Evolutionary conservation across 1,140 invertebrate genomes (phyloP).

Genomic region (Drosophila subpulchrella): DNA sequence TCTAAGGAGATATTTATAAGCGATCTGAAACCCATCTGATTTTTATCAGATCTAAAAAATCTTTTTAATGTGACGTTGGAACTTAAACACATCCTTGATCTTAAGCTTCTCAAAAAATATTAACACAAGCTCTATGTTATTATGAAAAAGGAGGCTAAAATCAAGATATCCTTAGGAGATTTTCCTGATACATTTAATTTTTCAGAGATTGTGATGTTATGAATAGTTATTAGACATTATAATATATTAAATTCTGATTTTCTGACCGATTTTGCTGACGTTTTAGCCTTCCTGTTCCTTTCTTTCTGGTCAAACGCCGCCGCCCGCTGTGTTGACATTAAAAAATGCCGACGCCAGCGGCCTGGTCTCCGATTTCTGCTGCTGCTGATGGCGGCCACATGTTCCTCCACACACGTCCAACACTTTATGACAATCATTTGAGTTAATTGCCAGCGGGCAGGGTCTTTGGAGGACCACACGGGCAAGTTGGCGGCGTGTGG

Average conservation of each 20-base stretch:
- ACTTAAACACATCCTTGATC: too few species aligned
- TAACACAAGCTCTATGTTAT: too few species aligned
- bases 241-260: background rate
- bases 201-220: too few species aligned
- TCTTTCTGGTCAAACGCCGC: slow-evolving; percentile 55
- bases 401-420: slow-evolving; percentile 49
- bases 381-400: slow-evolving; percentile 39
- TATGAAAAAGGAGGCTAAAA: too few species aligned
- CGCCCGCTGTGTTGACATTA: slow-evolving; percentile 78
- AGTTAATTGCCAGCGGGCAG: slow-evolving; percentile 74
- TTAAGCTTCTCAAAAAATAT: too few species aligned
- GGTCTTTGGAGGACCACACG: slow-evolving; percentile 58
- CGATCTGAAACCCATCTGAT: too few species aligned
- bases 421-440: slow-evolving; percentile 82
- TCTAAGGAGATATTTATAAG: too few species aligned
- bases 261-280: background rate
- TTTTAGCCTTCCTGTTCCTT: background rate
- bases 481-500: slow-evolving; percentile 56
- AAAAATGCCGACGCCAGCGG: slow-evolving; percentile 60
- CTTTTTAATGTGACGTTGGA: too few species aligned
- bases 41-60: too few species aligned
- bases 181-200: too few species aligned
- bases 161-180: too few species aligned
- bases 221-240: background rate
- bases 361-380: slow-evolving; percentile 25